Percentiles rank a stretch among this genome's conserved stretches.
These are phyloP conservation scores for Pyrochroa serraticornis DNA, from an alignment of 2,888 invertebrate genomes.

Conservation along the genomic window DNA sequence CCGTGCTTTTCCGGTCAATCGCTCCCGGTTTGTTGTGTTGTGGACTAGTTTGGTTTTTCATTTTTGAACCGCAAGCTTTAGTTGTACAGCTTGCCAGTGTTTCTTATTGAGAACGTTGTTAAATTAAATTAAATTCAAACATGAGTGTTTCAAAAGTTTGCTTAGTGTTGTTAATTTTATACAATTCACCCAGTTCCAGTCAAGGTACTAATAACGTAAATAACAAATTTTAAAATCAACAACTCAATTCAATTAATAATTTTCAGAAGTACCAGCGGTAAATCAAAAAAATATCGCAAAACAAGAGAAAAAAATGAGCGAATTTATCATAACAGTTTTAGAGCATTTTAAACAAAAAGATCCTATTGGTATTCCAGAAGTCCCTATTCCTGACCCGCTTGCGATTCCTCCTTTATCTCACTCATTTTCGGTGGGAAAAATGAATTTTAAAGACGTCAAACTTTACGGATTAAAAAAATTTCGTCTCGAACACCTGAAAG, in stretches of 20 bases:
- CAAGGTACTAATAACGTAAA: not conserved
- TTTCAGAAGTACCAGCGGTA: not conserved
- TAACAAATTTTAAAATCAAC: not conserved
- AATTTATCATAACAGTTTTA: constrained; percentile 71
- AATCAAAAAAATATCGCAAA: constrained; percentile 21
- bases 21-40: no score
- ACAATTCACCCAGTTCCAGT: not conserved
- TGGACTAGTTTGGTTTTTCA: no score
- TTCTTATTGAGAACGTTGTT: no score
- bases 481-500: constrained; percentile 71
- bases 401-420: constrained; percentile 77
- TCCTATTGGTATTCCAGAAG: constrained; percentile 81
- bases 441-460: constrained; percentile 73
- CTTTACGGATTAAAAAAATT: constrained; percentile 82
- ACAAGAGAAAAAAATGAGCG: constrained; percentile 73
- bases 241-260: not conserved
- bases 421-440: constrained; percentile 70
- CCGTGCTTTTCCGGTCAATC: no score
- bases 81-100: constrained; percentile 1
- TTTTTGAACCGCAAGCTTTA: no score
- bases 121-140: not conserved
- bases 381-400: constrained; percentile 81
- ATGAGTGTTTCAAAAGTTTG: no score
- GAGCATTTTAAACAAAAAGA: constrained; percentile 82
- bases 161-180: no score